These are phyloP conservation scores for Thymelicus sylvestris DNA, from an alignment of 2,888 invertebrate species.

Conservation along the genomic window DNA sequence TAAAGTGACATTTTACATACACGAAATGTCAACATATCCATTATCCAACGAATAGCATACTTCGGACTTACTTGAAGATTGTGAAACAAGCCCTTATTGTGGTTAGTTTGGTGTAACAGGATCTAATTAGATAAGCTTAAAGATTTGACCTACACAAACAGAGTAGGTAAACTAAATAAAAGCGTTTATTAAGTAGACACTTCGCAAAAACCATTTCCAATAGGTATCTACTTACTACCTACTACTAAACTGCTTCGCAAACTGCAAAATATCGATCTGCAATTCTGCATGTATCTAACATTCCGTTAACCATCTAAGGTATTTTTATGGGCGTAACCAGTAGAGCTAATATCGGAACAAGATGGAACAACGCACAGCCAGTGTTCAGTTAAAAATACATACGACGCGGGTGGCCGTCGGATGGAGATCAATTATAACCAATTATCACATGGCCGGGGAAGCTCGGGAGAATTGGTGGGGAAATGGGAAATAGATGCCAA, in stretches of 20 bases:
- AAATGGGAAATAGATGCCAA: conserved; percentile 13
- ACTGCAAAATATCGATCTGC: background rate
- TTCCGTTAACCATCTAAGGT: background rate
- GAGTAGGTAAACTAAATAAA: no score
- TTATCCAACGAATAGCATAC: no score
- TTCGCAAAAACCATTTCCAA: no score
- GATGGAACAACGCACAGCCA: conserved; percentile 32
- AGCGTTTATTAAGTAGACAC: no score
- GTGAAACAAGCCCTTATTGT: no score
- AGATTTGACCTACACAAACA: no score
- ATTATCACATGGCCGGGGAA: conserved; percentile 70
- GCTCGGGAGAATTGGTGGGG: conserved; percentile 44
- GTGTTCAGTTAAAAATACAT: conserved; percentile 51
- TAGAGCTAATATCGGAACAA: conserved; percentile 29
- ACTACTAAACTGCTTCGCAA: background rate
- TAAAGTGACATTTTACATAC: no score
- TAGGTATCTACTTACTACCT: no score
- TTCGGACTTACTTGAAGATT: no score
- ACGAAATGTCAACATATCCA: no score
- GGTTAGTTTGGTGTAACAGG: no score
- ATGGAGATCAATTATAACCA: conserved; percentile 74
- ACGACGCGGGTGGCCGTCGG: conserved; percentile 70
- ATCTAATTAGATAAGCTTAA: no score
- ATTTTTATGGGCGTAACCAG: conserved; percentile 33
- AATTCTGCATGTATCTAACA: background rate